phyloP scores from a whole-genome alignment of 2,113 vertebrate species.

The Antechinus flavipes region DNA sequence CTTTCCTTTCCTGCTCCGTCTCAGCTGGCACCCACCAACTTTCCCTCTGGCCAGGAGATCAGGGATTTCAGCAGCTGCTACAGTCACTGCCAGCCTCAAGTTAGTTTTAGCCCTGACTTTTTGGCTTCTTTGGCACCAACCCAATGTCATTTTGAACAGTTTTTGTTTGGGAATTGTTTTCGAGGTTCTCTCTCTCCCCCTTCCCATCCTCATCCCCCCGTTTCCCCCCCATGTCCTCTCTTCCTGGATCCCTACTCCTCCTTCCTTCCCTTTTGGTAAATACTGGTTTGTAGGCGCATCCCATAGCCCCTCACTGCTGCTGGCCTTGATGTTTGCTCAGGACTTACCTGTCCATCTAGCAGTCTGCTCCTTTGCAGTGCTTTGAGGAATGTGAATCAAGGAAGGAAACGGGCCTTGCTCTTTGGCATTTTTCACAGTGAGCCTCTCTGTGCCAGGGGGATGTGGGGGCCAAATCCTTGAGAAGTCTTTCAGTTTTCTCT shows the following conservation, averaged over 20 bases:
- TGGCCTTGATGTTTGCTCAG: constrained; percentile 51
- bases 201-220: constrained; percentile 38
- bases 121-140: constrained; percentile 76
- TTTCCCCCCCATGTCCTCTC: neutral
- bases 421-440: neutral
- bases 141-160: constrained; percentile 59
- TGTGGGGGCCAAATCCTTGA: neutral
- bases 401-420: constrained; percentile 53
- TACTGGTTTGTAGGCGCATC: constrained; percentile 50
- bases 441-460: neutral
- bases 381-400: constrained; percentile 56
- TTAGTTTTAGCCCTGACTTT: constrained; percentile 76
- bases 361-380: constrained; percentile 29
- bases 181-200: constrained; percentile 12
- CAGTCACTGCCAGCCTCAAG: constrained; percentile 76
- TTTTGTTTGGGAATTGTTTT: constrained; percentile 55
- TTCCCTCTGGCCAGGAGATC: constrained; percentile 69
- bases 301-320: neutral
- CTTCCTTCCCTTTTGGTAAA: constrained; percentile 16
- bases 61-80: constrained; percentile 76
- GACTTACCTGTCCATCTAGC: constrained; percentile 50
- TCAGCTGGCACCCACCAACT: constrained; percentile 66
- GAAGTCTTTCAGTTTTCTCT: neutral
- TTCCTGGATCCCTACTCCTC: neutral
- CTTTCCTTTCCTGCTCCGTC: constrained; percentile 67